phyloP scores from a whole-genome alignment of 1,140 invertebrate species.

The Ceratina australensis region DNA sequence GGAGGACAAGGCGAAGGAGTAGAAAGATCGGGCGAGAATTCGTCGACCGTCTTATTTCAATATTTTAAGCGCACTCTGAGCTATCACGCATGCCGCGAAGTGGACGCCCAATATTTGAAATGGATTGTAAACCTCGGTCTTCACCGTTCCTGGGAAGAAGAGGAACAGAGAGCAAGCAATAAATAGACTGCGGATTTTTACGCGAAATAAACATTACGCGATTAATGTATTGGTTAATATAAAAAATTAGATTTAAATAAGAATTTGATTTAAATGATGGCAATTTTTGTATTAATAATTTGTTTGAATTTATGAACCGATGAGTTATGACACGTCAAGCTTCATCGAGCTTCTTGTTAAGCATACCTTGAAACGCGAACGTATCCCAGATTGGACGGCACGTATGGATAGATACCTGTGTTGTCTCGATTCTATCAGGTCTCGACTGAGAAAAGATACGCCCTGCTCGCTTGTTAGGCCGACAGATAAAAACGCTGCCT shows the following conservation, averaged over 20 bases:
- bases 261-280: no score
- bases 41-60: conserved; percentile 66
- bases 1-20: background rate
- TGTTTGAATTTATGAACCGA: no score
- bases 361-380: background rate
- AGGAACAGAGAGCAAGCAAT: conserved; percentile 32
- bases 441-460: background rate
- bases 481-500: conserved; percentile 11
- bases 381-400: background rate
- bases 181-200: background rate
- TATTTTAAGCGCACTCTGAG: conserved; percentile 67
- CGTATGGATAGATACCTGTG: no score
- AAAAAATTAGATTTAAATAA: no score
- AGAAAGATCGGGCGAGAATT: conserved; percentile 24
- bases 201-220: no score
- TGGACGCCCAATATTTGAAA: conserved; percentile 69
- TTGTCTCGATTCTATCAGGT: background rate
- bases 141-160: conserved; percentile 2
- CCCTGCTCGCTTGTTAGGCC: conserved; percentile 13
- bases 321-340: no score
- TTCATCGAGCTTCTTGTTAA: no score
- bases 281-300: no score
- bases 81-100: conserved; percentile 59
- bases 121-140: conserved; percentile 51
- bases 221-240: no score